Conservation (phyloP, 2,113 vertebrate species). For the Meleagris gallopavo region DNA sequence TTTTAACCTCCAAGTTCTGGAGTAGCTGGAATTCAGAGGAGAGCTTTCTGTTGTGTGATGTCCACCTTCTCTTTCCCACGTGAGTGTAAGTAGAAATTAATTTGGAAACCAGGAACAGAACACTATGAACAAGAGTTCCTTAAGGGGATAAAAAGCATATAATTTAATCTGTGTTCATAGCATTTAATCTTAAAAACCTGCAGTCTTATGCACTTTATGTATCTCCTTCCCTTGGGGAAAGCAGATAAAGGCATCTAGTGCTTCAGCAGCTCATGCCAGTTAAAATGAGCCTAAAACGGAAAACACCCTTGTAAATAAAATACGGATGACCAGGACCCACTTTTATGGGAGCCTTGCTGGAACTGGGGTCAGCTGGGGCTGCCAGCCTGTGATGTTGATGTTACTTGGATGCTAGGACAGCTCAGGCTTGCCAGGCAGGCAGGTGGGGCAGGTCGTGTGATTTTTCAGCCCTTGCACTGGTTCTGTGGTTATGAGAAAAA, state of each 20-base stretch:
- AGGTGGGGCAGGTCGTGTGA: rapidly evolving
- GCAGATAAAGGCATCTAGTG: conserved; percentile 30
- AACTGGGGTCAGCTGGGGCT: background rate
- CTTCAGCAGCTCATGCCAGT: background rate
- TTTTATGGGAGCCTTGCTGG: background rate
- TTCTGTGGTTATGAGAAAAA: background rate
- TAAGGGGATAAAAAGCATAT: conserved; percentile 26
- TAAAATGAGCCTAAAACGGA: conserved; percentile 17
- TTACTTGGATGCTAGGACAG: background rate
- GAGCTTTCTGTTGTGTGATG: background rate
- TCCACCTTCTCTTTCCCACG: background rate
- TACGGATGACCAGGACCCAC: background rate
- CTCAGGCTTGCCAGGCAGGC: background rate
- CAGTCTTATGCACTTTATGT: conserved; percentile 8
- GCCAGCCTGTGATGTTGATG: background rate
- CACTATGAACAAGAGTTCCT: background rate
- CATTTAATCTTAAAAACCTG: conserved; percentile 39
- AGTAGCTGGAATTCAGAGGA: background rate
- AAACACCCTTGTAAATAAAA: background rate
- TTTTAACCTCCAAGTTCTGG: background rate
- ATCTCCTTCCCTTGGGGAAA: conserved; percentile 20
- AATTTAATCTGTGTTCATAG: conserved; percentile 52
- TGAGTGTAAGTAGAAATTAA: background rate
- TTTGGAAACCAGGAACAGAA: conserved; percentile 27
- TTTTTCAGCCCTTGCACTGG: background rate